Evolutionary conservation across 2,797 vertebrate genomes (phyloP).

Genomic region (Neopelma chrysocephalum): DNA sequence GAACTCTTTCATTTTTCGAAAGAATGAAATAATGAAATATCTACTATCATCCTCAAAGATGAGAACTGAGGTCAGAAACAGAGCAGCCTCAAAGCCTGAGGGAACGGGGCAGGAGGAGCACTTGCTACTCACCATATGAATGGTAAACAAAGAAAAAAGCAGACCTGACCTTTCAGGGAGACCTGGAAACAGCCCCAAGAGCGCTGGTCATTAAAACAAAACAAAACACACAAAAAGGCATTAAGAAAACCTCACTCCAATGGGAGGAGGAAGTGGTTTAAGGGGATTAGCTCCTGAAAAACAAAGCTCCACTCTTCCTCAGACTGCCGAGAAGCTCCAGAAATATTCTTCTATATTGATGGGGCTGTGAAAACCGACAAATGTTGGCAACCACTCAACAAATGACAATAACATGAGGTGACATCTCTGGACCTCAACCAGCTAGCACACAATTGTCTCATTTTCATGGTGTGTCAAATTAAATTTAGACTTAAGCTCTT

Average conservation of each 20-base stretch:
- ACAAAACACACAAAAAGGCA: slow-evolving; percentile 12
- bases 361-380: slow-evolving; percentile 19
- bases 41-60: neutral
- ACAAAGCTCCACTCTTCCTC: slow-evolving; percentile 11
- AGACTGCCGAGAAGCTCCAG: neutral
- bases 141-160: neutral
- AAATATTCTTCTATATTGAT: neutral
- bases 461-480: slow-evolving; percentile 52
- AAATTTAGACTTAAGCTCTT: slow-evolving; percentile 31
- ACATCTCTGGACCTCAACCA: slow-evolving; percentile 35
- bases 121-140: slow-evolving; percentile 28
- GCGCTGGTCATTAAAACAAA: slow-evolving; percentile 24
- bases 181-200: slow-evolving; percentile 34
- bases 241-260: slow-evolving; percentile 27
- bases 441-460: slow-evolving; percentile 37
- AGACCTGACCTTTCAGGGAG: slow-evolving; percentile 24
- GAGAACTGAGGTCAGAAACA: neutral
- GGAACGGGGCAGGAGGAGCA: neutral
- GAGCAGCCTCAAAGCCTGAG: neutral
- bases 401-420: slow-evolving; percentile 42
- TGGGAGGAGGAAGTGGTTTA: slow-evolving; percentile 45
- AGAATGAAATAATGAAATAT: neutral
- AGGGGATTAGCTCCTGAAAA: slow-evolving; percentile 19
- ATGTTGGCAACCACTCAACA: slow-evolving; percentile 25
- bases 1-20: neutral